Evolutionary conservation across 2,113 vertebrate species (phyloP).

Genomic region (Heloderma charlesbogerti): DNA sequence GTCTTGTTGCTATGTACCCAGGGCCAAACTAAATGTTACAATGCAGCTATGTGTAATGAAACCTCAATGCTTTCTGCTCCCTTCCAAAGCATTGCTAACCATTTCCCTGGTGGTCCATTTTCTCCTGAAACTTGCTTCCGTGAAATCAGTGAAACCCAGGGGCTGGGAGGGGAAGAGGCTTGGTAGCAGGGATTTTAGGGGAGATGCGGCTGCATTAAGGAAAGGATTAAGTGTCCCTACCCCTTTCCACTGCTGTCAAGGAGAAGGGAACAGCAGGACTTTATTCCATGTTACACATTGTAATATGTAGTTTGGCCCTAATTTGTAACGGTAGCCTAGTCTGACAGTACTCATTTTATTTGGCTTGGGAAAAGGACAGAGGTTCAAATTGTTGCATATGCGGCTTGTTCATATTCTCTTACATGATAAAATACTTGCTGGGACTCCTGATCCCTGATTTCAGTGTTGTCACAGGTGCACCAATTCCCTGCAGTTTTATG

Average conservation of each 20-base stretch:
- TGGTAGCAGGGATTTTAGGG: background rate
- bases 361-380: background rate
- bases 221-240: background rate
- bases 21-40: background rate
- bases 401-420: background rate
- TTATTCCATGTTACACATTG: background rate
- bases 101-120: background rate
- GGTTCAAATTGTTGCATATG: background rate
- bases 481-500: background rate
- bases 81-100: background rate
- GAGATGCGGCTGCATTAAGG: too few relatives aligned
- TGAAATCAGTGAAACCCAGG: background rate
- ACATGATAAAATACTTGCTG: background rate
- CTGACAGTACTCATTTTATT: background rate
- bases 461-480: background rate
- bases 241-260: background rate
- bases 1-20: background rate
- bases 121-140: background rate
- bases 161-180: background rate
- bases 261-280: background rate
- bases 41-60: background rate
- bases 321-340: background rate
- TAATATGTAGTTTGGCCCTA: background rate
- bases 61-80: background rate
- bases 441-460: background rate